phyloP scores from a whole-genome alignment of 2,113 vertebrate species.

The Varanus salvator region DNA sequence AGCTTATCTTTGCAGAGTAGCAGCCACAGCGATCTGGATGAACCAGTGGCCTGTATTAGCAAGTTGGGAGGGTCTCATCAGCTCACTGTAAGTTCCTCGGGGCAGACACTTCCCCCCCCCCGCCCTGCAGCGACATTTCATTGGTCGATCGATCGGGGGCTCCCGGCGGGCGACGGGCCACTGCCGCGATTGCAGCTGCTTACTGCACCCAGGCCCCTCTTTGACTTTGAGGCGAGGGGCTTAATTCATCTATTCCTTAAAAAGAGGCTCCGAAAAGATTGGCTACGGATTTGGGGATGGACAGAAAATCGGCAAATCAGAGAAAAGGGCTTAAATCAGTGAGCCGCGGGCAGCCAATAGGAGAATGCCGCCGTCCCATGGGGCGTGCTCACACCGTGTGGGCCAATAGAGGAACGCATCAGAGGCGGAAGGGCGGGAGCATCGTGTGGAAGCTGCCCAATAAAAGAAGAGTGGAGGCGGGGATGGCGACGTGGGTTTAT shows the following conservation, averaged over 20 bases:
- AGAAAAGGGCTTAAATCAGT: too few relatives aligned
- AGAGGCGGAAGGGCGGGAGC: background rate
- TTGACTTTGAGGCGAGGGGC: background rate
- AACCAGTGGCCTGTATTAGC: too few relatives aligned
- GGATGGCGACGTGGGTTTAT: background rate
- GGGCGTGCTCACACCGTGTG: background rate
- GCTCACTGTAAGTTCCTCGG: too few relatives aligned
- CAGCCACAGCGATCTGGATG: too few relatives aligned
- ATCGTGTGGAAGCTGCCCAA: background rate
- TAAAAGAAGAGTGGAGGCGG: background rate
- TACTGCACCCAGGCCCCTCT: too few relatives aligned
- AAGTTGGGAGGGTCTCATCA: too few relatives aligned
- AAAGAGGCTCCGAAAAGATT: background rate
- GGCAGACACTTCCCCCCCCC: too few relatives aligned
- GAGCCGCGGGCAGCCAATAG: background rate
- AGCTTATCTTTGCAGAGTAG: too few relatives aligned
- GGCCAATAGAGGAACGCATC: background rate
- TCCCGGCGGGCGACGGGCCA: too few relatives aligned
- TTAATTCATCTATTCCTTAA: background rate
- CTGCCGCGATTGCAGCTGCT: too few relatives aligned
- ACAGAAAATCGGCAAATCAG: background rate
- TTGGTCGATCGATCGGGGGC: too few relatives aligned
- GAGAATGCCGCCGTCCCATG: background rate
- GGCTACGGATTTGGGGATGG: background rate
- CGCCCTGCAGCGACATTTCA: too few relatives aligned